Evolutionary conservation across 2,888 invertebrate species (phyloP), one percentile per base, ranked within the genome.

Genomic region (Sarcophaga caerulescens): DNA sequence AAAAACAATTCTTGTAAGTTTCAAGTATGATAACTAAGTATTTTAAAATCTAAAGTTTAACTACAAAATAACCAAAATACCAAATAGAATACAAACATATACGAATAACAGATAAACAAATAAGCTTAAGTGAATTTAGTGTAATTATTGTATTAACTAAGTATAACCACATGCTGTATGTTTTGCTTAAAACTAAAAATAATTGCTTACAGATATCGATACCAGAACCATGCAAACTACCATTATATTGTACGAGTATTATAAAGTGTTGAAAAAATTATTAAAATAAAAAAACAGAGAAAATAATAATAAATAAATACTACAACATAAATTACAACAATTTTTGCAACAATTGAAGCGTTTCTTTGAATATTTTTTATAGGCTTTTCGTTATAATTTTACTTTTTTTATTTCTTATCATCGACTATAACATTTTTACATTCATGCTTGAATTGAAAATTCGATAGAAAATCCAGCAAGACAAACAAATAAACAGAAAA

Each of bases 311-410:
- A 63, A 35, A 59, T 78, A 79, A 81, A 74, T 84, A 81, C 68
- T 69, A 81, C 77, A 81, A 84, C 79, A 65, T 60, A 80, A 81
- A 88, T 68, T 76, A 52, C 70, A 83, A 79, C 82, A 83, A 81
- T 71, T 25, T 45, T 81, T 80, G 85, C 78, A 85, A 83, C 71
- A 83, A 77, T 68, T 81, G 83, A 85, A 63, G 83, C 83, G 73
- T 80, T 69, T 69, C 74, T 63, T 68, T 63, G 35, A 62, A 66
- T 83, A 23, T 81, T 74, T 84, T 75, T 63, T 17, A 66, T 59
- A 69, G 14, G 60, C 2, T 35, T 35, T 35, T 35, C 35, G 10
- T 17, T 69, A 14, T 65, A 45, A 17, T 25, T 71, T 60, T 23
- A 62, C 65, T 14, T 68, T 47, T 62, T 65, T 23, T 68, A 10